Conservation (phyloP, 2,113 vertebrate species). For the Notarius quadriscutis region DNA sequence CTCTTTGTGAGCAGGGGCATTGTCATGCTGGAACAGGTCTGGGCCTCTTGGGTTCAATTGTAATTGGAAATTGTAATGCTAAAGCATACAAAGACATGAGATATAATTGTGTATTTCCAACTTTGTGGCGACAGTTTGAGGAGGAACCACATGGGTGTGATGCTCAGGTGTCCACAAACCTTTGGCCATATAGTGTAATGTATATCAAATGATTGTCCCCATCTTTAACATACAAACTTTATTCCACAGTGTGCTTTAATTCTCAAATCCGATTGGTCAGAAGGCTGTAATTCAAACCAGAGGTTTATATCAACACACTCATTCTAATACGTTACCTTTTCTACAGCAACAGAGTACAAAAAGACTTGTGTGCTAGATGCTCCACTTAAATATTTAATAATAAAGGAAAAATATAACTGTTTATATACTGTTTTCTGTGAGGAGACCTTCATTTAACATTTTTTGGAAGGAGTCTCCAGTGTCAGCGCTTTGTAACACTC, state of each 20-base stretch:
- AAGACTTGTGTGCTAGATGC: neutral
- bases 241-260: neutral
- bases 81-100: neutral
- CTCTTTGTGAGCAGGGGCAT: neutral
- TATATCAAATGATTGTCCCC: neutral
- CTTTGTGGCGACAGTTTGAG: neutral
- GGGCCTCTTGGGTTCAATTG: neutral
- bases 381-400: too few relatives aligned
- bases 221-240: neutral
- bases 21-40: neutral
- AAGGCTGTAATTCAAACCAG: neutral
- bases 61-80: neutral
- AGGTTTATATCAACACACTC: neutral
- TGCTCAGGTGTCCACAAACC: neutral
- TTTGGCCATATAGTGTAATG: neutral
- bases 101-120: neutral
- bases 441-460: neutral
- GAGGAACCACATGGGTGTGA: neutral
- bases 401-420: neutral
- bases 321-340: neutral
- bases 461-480: neutral
- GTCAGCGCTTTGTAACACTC: neutral
- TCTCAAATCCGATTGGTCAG: neutral
- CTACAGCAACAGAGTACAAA: neutral
- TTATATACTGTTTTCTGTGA: neutral